Conservation (phyloP, 2,797 vertebrate species). For the Chloroceryle inda region DNA sequence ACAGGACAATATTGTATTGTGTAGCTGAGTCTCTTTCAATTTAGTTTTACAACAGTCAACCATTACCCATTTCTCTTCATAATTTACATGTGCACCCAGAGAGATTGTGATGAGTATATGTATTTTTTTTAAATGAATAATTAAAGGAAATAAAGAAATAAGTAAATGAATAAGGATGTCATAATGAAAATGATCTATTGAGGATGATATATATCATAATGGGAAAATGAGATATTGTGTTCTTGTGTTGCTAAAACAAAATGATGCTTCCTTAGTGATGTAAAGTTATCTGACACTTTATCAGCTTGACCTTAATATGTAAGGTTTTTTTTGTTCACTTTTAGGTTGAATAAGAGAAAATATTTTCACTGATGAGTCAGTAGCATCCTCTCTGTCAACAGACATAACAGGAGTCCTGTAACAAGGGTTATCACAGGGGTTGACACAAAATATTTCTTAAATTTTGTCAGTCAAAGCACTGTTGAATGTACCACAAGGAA, state of each 20-base stretch:
- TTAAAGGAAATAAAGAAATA: background rate
- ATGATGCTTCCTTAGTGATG: background rate
- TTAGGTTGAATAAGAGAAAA: background rate
- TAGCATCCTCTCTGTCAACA: background rate
- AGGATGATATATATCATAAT: background rate
- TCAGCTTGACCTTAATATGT: background rate
- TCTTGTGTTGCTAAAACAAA: background rate
- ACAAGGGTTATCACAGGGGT: background rate
- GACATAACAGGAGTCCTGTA: background rate
- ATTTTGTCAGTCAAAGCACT: background rate
- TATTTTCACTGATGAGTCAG: background rate
- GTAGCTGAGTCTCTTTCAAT: background rate
- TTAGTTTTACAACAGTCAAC: slow-evolving; percentile 32
- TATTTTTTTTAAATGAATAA: background rate
- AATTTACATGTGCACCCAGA: slow-evolving; percentile 10
- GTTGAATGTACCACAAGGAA: background rate
- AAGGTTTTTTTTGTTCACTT: background rate
- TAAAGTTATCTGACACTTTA: background rate
- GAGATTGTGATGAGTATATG: background rate
- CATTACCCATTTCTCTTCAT: background rate
- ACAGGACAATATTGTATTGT: background rate
- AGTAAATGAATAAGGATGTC: background rate
- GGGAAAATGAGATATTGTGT: background rate
- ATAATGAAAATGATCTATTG: background rate
- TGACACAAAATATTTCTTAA: background rate